Evolutionary conservation across 1,140 invertebrate genomes (phyloP).

Genomic region (Lanistes nyassanus): DNA sequence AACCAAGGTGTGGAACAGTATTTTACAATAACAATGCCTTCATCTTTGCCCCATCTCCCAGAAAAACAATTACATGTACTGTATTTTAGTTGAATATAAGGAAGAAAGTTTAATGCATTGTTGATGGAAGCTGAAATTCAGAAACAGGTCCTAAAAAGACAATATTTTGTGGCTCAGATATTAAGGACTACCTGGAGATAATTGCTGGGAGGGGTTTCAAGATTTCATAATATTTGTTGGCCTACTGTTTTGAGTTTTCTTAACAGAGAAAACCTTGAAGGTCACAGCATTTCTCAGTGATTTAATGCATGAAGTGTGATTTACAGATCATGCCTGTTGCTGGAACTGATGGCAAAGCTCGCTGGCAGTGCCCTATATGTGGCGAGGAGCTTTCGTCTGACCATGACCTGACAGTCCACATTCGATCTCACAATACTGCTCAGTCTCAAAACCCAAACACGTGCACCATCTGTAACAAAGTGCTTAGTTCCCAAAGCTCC

Average conservation of each 20-base stretch:
- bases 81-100: background rate
- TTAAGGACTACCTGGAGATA: too few species aligned
- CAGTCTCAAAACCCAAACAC: conserved; percentile 57
- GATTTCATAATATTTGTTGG: background rate
- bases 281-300: background rate
- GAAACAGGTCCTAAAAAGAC: too few species aligned
- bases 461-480: conserved; percentile 70
- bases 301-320: background rate
- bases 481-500: conserved; percentile 80
- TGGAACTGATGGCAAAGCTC: conserved; percentile 41
- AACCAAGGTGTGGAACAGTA: too few species aligned
- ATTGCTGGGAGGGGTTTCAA: background rate
- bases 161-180: too few species aligned
- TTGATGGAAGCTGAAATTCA: too few species aligned
- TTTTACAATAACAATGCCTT: background rate
- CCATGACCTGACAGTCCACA: conserved; percentile 78
- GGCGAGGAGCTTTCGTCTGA: conserved; percentile 71
- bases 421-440: conserved; percentile 68
- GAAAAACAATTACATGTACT: background rate
- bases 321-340: conserved; percentile 60
- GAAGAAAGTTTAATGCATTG: too few species aligned
- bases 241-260: background rate
- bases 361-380: conserved; percentile 77
- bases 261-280: background rate
- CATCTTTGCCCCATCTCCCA: background rate